These are phyloP conservation scores for Heteromurus nitidus DNA, from an alignment of 2,888 invertebrate species.

Conservation along the genomic window DNA sequence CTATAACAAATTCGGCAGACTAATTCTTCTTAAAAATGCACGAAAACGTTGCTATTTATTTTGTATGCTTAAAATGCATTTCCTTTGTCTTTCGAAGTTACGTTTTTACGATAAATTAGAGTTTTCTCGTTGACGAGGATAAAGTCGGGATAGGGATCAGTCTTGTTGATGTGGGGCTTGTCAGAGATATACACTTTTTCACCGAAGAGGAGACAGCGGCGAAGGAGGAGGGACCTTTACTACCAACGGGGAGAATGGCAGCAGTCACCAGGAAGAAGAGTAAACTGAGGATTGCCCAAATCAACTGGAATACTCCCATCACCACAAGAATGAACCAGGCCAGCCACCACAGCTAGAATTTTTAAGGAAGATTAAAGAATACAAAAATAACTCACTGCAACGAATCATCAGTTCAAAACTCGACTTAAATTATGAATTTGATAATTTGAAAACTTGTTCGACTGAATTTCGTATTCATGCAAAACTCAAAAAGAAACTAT, in stretches of 20 bases:
- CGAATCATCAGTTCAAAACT: neutral
- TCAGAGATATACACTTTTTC: conserved; percentile 62
- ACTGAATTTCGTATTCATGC: no score
- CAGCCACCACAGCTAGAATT: conserved; percentile 72
- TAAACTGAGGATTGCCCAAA: conserved; percentile 71
- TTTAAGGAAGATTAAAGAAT: conserved; percentile 31
- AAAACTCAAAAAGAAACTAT: neutral
- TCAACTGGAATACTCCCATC: conserved; percentile 70
- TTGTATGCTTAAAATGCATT: no score
- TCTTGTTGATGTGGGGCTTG: conserved; percentile 61
- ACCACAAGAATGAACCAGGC: conserved; percentile 71
- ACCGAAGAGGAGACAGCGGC: conserved; percentile 63
- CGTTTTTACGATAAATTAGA: conserved; percentile 31
- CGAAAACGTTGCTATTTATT: no score
- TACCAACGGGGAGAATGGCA: conserved; percentile 71
- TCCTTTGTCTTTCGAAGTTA: neutral
- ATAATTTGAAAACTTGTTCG: no score
- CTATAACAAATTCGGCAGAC: no score
- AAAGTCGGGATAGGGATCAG: conserved; percentile 65
- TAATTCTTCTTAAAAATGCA: no score
- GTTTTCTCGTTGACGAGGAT: conserved; percentile 61
- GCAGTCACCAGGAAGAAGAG: conserved; percentile 71
- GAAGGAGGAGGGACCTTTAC: conserved; percentile 62
- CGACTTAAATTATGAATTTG: no score
- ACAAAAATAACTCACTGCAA: conserved; percentile 27